phyloP scores from a whole-genome alignment of 2,113 vertebrate genomes.

The Lagopus leucura region DNA sequence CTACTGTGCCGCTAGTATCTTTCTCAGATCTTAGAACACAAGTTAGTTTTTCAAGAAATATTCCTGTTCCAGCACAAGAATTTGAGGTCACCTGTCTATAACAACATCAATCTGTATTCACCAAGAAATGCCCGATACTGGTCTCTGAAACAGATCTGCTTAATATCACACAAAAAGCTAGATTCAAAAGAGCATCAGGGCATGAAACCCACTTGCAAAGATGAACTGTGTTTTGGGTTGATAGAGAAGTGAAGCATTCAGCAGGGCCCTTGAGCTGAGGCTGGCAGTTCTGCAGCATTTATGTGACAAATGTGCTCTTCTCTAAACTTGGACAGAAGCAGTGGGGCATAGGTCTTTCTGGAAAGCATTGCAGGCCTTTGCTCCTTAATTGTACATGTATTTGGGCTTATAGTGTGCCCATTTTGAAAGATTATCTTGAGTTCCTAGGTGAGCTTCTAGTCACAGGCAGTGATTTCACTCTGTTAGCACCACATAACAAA shows the following conservation, averaged over 20 bases:
- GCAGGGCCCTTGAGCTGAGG: fast-evolving
- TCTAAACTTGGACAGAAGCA: not conserved
- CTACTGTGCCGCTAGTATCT: not conserved
- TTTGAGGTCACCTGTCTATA: not conserved
- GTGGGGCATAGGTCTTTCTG: not conserved
- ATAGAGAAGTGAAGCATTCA: not conserved
- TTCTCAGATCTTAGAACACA: not conserved
- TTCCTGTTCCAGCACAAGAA: not conserved
- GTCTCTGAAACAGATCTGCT: not conserved
- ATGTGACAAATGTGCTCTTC: not conserved
- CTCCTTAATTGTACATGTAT: not conserved
- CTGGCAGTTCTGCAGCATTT: fast-evolving
- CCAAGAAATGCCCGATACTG: not conserved
- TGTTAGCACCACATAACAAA: fast-evolving
- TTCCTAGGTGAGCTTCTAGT: not conserved
- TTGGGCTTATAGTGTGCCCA: not conserved
- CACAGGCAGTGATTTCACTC: not conserved
- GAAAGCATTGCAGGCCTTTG: not conserved
- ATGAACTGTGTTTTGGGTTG: not conserved
- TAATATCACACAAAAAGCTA: not conserved
- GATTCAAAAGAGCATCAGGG: not conserved
- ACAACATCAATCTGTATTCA: fast-evolving
- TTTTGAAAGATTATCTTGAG: not conserved
- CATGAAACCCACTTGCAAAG: not conserved
- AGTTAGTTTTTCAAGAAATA: not conserved